A percentile compares a stretch with the other conserved stretches of the same genome.
Conservation (phyloP, 2,888 invertebrate genomes). For the Melanostoma scalare region DNA sequence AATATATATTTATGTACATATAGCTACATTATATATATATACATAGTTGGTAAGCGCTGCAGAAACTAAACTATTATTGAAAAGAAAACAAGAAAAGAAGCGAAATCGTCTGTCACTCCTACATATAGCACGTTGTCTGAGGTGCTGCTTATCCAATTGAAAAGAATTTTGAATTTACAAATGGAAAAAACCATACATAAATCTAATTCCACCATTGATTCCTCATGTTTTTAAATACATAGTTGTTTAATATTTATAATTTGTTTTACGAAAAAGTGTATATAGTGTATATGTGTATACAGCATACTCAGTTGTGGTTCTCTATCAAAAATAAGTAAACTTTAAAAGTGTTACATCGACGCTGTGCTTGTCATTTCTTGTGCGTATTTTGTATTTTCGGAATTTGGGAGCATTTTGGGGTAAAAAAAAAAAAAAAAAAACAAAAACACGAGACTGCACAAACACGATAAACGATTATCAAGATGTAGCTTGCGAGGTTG, state of each 20-base stretch:
- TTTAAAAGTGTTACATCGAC: constrained; percentile 6
- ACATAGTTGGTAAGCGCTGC: background rate
- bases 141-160: constrained; percentile 30
- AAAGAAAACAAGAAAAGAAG: constrained; percentile 25
- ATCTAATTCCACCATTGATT: background rate
- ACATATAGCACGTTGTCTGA: constrained; percentile 49
- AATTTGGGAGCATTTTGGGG: background rate
- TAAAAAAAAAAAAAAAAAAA: background rate
- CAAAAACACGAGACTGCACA: background rate
- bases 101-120: constrained; percentile 32
- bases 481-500: background rate
- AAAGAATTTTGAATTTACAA: background rate
- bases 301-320: background rate
- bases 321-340: background rate
- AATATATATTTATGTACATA: constrained; percentile 8
- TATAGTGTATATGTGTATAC: constrained; percentile 11
- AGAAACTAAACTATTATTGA: constrained; percentile 26
- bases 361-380: constrained; percentile 11
- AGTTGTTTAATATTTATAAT: background rate
- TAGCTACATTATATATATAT: background rate
- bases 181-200: background rate
- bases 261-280: constrained; percentile 35
- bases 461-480: background rate
- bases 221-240: constrained; percentile 9
- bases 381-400: constrained; percentile 15